Evolutionary conservation across 2,797 vertebrate genomes (phyloP), one percentile per base, ranked within the genome.

Genomic region (Luscinia megarhynchos): DNA sequence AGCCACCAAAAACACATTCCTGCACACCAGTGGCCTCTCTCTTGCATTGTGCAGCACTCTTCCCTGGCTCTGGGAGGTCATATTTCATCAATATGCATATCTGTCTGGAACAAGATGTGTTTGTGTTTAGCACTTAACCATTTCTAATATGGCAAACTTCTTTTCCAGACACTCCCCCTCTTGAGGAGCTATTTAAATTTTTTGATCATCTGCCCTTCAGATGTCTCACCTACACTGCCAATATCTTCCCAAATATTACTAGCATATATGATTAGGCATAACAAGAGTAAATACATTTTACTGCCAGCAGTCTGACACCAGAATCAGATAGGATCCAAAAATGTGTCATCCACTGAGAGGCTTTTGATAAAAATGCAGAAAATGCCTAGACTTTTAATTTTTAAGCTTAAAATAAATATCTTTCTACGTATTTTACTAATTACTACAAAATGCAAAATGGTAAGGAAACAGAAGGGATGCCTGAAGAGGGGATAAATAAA

Each of bases 211-310:
- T 93, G 61, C 36, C 57, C 36, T 64, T 89, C 48, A 84, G 68
- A 75, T 91, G 45, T 93, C 74, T 91, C 75, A 79, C 38, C n/a
- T 83, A 72, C 46, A 20, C 36, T 91, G 89, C 83, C 87, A 92
- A 7, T 77, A 63, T 87, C 67, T 90, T 92, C 62, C 55, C 59
- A 93, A 54, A 93, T 74, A 94, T 76, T 83, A 45, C 51, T 68
- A 18, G 38, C 50, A 24, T n/a, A 62, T 68, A 74, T 51, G 54
- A 87, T 87, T 87, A 94, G 46, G 36, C 40, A 89, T 55, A 92
- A 81, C 48, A 90, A 86, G 55, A 89, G 30, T 88, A 94, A 96
- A 92, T 64, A 91, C 2, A n/a, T 75, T 77, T 80, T 87, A 43
- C 63, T 95, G 94, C 90, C 88, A 94, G 62, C 43, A 92, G 23